Percentiles rank a stretch among this genome's conserved stretches.
Conservation (phyloP, 2,888 invertebrate species). For the Leptothorax acervorum region DNA sequence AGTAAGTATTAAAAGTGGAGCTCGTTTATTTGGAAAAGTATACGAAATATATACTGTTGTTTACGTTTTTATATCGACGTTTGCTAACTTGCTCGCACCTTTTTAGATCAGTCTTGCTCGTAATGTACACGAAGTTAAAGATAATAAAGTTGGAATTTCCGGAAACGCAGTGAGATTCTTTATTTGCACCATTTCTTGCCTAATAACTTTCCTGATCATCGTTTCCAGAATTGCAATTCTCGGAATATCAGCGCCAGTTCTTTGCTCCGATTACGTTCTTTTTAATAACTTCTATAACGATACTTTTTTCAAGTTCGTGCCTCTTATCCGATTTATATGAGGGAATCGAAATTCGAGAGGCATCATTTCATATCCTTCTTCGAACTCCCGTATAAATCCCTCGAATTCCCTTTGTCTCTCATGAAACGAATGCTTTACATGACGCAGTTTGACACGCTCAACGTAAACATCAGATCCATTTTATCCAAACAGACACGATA, state of each 20-base stretch:
- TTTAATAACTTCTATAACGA: background rate
- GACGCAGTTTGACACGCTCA: constrained; percentile 46
- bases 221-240: background rate
- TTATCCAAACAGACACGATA: constrained; percentile 57
- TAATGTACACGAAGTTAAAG: background rate
- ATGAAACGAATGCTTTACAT: constrained; percentile 38
- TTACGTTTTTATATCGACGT: background rate
- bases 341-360: constrained; percentile 25
- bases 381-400: constrained; percentile 17
- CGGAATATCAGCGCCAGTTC: background rate
- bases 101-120: background rate
- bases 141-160: constrained; percentile 3
- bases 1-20: background rate
- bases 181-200: background rate
- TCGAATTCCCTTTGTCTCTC: constrained; percentile 15
- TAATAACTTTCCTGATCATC: background rate
- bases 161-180: constrained; percentile 8
- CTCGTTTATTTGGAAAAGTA: background rate
- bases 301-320: background rate
- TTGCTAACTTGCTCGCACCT: background rate
- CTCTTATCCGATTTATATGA: background rate
- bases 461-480: constrained; percentile 68
- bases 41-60: background rate
- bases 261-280: background rate
- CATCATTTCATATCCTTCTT: constrained; percentile 25